Evolutionary conservation across 2,797 vertebrate genomes (phyloP), one percentile per base, ranked within the genome.

Genomic region (Schizopygopsis pylzovi): DNA sequence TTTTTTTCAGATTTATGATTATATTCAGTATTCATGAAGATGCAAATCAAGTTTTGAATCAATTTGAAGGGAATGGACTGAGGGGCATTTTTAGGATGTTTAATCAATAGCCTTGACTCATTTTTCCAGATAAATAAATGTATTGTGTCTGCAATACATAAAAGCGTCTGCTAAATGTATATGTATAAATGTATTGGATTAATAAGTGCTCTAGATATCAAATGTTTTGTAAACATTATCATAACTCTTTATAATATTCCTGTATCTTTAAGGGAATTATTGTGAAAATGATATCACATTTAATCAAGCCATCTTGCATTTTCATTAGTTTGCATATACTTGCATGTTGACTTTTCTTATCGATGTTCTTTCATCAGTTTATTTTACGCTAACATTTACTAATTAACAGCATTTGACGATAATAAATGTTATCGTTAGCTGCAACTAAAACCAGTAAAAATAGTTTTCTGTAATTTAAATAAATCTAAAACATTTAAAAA

Each of bases 161-260:
- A 33, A 33, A 33, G 33, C 3, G 3, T 33, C 33, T 33, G 2
- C 33, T 33, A 33, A 33, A 33, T 33, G 33, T 33, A 33, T 33
- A 33, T 33, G 33, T 3, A 61, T 61, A 61, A 61, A 61, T 12
- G 10, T 20, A 70, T 22, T 70, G 18, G 9, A 41, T 70, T 41
- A 18, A 22, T 20, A 39, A 20, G 37, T 20, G 39, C 39, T 71
- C 20, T 71, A 13, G 5, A 43, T 43, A 71, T 43, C 20, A 43
- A 43, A n/a, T 43, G 5, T 7, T 43, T 12, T 1, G 11, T 63
- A 5, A 28, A 15, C 2, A 71, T 43, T 71, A 71, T 15, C 11
- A 71, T 71, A 71, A 71, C 11, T 71, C 68, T 71, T 70, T 13
- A 71, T 71, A 71, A 71, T 71, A 71, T n/a, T 71, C 0, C 11